Evolutionary conservation across 2,113 vertebrate species (phyloP).

Genomic region (Peromyscus maniculatus): DNA sequence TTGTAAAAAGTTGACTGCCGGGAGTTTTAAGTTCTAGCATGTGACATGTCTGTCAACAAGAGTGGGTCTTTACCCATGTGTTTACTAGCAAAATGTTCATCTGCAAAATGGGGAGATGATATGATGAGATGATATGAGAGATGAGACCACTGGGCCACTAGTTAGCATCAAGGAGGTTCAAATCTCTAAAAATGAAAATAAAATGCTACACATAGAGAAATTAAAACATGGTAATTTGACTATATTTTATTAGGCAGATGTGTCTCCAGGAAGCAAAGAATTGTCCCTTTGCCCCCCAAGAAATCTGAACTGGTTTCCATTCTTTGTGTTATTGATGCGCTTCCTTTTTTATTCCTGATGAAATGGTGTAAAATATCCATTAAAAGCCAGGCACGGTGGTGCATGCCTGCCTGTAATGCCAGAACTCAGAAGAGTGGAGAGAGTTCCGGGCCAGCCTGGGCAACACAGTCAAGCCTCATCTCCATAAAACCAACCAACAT

Average conservation of each 20-base stretch:
- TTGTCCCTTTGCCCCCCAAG: accelerated
- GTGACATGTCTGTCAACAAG: background rate
- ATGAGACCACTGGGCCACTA: background rate
- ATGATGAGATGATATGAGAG: background rate
- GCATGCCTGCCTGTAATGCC: background rate
- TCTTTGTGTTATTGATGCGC: background rate
- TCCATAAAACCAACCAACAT: background rate
- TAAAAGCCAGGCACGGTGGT: background rate
- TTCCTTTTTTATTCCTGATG: background rate
- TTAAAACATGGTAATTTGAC: background rate
- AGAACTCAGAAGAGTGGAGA: background rate
- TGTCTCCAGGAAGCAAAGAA: background rate
- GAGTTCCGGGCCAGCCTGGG: background rate
- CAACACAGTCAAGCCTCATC: background rate
- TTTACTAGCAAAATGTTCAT: background rate
- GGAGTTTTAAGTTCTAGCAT: background rate
- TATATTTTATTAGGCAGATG: background rate
- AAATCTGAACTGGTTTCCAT: background rate
- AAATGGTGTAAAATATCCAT: background rate
- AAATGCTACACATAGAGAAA: background rate
- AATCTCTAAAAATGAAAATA: slow-evolving; percentile 18
- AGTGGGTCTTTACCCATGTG: background rate
- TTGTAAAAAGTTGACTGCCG: background rate
- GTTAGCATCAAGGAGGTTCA: background rate
- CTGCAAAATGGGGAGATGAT: background rate